Evolutionary conservation across 2,113 vertebrate species (phyloP).

Genomic region (Lamprotornis superbus): DNA sequence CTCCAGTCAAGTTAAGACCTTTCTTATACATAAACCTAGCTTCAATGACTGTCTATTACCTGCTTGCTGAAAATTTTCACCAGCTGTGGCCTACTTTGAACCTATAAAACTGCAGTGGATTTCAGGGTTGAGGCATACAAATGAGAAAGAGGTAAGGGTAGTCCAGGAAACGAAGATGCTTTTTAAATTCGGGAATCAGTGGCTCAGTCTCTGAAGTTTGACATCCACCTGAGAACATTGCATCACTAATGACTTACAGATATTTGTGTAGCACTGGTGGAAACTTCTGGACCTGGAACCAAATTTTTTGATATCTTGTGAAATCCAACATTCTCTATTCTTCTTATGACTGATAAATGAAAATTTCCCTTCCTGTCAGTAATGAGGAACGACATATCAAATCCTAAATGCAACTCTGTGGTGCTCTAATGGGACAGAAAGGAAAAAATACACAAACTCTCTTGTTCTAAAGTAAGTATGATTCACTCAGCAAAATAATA

Average conservation of each 20-base stretch:
- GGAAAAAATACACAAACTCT: background rate
- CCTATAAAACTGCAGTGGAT: background rate
- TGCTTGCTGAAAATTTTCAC: background rate
- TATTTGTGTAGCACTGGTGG: fast-evolving
- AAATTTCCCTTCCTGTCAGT: background rate
- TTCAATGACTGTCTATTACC: fast-evolving
- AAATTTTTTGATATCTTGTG: background rate
- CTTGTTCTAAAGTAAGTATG: background rate
- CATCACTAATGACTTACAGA: fast-evolving
- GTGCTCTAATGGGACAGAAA: background rate
- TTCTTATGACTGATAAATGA: background rate
- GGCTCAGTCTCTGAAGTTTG: background rate
- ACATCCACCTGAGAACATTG: background rate
- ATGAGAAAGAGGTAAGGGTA: background rate
- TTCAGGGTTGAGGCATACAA: background rate
- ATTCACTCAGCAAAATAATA: background rate
- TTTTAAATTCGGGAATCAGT: background rate
- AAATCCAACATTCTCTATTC: background rate
- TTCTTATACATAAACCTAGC: background rate
- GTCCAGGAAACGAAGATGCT: background rate
- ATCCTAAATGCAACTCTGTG: background rate
- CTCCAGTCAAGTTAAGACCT: background rate
- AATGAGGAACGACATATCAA: background rate
- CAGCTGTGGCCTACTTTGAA: background rate
- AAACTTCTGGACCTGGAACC: background rate